Base-by-base conservation (phyloP, 2,113 vertebrate genomes). In the Circaetus gallicus region DNA sequence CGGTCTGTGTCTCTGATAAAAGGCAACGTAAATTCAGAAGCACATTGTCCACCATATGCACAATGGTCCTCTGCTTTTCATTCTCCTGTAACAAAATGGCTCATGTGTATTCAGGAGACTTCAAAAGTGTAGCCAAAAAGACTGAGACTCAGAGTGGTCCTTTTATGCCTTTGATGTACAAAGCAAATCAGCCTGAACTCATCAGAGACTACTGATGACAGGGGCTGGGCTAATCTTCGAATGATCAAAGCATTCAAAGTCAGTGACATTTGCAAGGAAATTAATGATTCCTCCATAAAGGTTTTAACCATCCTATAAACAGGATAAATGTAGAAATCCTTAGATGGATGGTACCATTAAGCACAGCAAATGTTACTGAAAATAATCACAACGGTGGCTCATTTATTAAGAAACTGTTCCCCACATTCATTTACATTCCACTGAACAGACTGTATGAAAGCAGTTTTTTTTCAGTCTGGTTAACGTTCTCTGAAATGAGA, bases 131-230 rank as follows among this genome's bases (percentile, higher is more conserved):
- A 83, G 96, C 91, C 96, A 95, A 93, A 97, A 97, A 97, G 84
- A 88, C 85, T 61, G 90, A 95, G 85, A 84, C 89, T 83, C 65
- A 80, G 93, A 98, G 93, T 95, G 96, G 96, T 96, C 97, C 95
- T 97, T 98, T 98, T 40, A 97, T 96, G 97, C 86, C 98, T 98
- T 98, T 98, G 98, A 98, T 98, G 97, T 98, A 98, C 94, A 98
- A 98, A 98, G 97, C 84, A 98, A 98, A 98, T 98, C 98, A 98
- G 94, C 63, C 97, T 86, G 96, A 98, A 98, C 95, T 98, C 98
- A 98, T 97, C 96, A 96, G 98, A 98, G 98, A 97, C 96, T 90
- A 79, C 95, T 81, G 93, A 98, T 98, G 98, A 98, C 97, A 98
- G 92, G 93, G 98, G 95, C 84, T 97, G 97, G 97, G 97, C 97